phyloP scores from a whole-genome alignment of 2,888 invertebrate genomes.

The Pomacea canaliculata region DNA sequence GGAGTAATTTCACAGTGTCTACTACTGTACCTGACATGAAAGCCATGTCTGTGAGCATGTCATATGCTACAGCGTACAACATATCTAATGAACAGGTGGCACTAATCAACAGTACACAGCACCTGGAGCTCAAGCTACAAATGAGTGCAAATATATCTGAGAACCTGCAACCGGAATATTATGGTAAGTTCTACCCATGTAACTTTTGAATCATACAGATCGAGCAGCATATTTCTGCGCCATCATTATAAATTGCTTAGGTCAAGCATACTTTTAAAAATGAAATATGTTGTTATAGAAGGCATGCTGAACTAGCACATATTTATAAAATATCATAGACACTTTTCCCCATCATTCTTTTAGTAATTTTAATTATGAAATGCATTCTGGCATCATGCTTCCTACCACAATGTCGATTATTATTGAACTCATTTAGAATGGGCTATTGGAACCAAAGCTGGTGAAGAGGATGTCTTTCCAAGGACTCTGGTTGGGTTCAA shows the following conservation, averaged over 20 bases:
- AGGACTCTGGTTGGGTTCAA: slow-evolving; percentile 2
- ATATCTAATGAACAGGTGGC: slow-evolving; percentile 1
- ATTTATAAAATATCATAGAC: no score
- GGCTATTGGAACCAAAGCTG: slow-evolving; percentile 9
- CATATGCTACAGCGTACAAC: background rate
- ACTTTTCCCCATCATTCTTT: no score
- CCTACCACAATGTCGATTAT: no score
- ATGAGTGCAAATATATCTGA: background rate
- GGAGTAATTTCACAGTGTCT: slow-evolving; percentile 18
- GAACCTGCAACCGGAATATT: slow-evolving; percentile 3
- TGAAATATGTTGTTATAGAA: no score
- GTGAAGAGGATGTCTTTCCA: slow-evolving; percentile 16
- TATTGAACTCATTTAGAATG: background rate
- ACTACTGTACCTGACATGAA: slow-evolving; percentile 7
- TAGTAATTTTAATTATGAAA: no score
- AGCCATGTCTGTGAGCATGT: background rate
- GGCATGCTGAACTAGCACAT: no score
- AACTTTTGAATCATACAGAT: no score
- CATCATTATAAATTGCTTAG: no score
- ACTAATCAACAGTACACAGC: background rate
- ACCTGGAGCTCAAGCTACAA: slow-evolving; percentile 9
- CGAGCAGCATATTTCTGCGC: no score
- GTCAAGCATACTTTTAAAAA: no score
- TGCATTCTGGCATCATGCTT: no score
- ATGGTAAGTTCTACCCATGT: background rate